Base-by-base conservation (phyloP, 2,797 vertebrate species). In the Alosa sapidissima region DNA sequence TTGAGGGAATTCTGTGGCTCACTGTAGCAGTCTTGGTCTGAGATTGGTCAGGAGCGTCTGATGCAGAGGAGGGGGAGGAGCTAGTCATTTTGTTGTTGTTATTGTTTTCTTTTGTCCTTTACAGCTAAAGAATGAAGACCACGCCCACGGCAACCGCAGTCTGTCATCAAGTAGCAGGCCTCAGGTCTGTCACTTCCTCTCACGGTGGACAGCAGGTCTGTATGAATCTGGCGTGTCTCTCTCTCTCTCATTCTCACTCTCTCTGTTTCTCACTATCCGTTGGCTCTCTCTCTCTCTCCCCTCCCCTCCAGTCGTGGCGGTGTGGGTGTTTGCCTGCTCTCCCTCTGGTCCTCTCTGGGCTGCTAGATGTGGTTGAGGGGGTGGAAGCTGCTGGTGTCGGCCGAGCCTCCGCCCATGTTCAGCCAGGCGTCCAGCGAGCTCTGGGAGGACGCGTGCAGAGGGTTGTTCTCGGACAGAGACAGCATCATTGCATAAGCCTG, bases 401-500 rank as follows among this genome's bases (percentile, higher is more conserved):
- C 96, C 54, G 97, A 90, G 88, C 97, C 96, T 91, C 98, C 97
- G 84, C 97, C 94, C 94, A 98, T 96, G 96, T 97, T 97, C 96
- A 99, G 93, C 98, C 98, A 99, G 92, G 98, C 96, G 47, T 98
- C 98, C 97, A 99, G 96, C 86, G 98, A 98, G 93, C 96, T 98
- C 96, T 98, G 98, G 94, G 98, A 96, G 92, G 98, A 95, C 89
- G 95, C 83, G 93, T 97, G 98, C 94, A 99, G 97, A 94, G 97
- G 95, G 92, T 97, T 92, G 88, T 98, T 99, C 96, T 99, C 98
- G 0, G 98, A 98, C 85, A 99, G 96, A 91, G 98, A 99, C 94
- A 99, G 96, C 98, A 99, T 99, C 98, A 99, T 99, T 97, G 98
- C 97, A 96, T 99, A 99, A 94, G 98, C 98, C 98, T 99, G 94